phyloP scores from a whole-genome alignment of 2,113 vertebrate genomes.

The Petromus typicus region DNA sequence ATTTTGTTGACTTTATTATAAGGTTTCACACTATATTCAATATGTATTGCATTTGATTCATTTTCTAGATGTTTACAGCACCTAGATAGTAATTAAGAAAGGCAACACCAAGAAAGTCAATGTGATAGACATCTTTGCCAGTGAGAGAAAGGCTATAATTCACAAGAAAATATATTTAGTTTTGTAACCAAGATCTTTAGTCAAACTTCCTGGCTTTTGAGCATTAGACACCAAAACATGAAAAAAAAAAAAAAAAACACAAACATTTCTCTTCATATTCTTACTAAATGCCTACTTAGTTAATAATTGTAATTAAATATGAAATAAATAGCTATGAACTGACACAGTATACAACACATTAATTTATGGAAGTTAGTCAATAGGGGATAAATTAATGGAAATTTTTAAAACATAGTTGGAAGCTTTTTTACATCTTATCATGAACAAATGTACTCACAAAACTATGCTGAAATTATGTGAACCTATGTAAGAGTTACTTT shows the following conservation, averaged over 20 bases:
- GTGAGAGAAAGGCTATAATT: background rate
- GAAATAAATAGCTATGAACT: background rate
- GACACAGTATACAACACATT: background rate
- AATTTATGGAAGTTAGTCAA: background rate
- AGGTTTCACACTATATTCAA: background rate
- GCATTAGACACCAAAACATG: background rate
- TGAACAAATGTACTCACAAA: background rate
- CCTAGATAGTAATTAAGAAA: background rate
- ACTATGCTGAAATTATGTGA: background rate
- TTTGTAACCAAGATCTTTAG: background rate
- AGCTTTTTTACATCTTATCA: background rate
- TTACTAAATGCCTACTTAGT: background rate
- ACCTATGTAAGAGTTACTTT: background rate
- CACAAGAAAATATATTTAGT: background rate
- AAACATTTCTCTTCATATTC: background rate
- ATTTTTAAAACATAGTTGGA: background rate
- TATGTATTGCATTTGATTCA: background rate
- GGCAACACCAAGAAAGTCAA: background rate
- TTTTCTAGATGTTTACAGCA: constrained; percentile 3
- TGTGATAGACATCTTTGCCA: background rate
- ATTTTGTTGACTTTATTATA: constrained; percentile 20
- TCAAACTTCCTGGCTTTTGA: background rate
- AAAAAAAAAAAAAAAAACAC: no score
- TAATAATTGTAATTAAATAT: background rate
- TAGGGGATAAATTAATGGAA: background rate